phyloP scores from a whole-genome alignment of 2,888 invertebrate species.

The Andrena haemorrhoa region DNA sequence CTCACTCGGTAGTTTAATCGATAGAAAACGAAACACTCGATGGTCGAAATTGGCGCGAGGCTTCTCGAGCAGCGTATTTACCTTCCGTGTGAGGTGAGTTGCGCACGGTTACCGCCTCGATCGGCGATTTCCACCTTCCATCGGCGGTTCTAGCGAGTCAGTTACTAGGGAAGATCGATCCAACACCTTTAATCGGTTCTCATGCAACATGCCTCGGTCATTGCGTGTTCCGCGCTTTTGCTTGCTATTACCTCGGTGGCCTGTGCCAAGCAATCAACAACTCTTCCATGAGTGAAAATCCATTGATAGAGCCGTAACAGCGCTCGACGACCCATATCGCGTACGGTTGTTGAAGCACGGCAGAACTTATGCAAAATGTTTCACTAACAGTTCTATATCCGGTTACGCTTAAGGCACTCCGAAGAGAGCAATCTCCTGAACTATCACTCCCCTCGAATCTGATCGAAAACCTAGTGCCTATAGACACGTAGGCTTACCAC shows the following conservation, averaged over 20 bases:
- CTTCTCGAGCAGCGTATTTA: constrained; percentile 14
- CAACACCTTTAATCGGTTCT: constrained; percentile 74
- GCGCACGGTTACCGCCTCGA: constrained; percentile 19
- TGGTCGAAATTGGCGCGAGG: neutral
- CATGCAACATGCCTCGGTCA: constrained; percentile 57
- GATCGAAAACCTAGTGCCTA: too few relatives aligned
- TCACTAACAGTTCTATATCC: neutral
- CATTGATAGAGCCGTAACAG: constrained; percentile 34
- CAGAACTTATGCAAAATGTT: neutral
- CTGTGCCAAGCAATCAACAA: constrained; percentile 44
- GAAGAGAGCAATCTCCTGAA: neutral
- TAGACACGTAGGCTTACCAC: too few relatives aligned
- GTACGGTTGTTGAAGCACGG: constrained; percentile 11
- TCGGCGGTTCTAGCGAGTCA: constrained; percentile 58
- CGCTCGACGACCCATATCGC: constrained; percentile 13
- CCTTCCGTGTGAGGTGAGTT: constrained; percentile 12
- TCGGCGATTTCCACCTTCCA: constrained; percentile 42
- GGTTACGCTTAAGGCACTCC: neutral
- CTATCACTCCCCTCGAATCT: too few relatives aligned
- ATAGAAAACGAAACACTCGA: neutral
- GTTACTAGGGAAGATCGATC: constrained; percentile 76
- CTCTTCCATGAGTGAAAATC: constrained; percentile 41
- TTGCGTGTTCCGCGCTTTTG: constrained; percentile 68
- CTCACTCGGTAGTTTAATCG: neutral
- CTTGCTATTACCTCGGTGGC: constrained; percentile 56